Conservation (phyloP, 92 coral and sea anemone genomes). For the Umimayanthus kanabou region DNA sequence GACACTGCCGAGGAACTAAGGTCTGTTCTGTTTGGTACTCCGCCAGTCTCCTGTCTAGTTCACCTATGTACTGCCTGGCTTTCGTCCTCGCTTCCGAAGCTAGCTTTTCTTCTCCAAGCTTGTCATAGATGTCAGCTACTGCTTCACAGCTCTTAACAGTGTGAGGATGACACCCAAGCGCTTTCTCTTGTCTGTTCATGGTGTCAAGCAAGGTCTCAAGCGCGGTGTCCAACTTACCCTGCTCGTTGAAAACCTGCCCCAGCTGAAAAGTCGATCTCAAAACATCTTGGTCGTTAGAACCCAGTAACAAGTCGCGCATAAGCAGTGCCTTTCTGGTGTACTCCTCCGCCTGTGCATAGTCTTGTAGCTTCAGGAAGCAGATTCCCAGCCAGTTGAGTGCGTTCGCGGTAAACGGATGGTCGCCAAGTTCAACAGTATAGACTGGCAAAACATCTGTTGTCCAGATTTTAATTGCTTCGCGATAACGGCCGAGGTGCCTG, state of each 20-base stretch:
- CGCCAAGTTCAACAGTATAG: neutral
- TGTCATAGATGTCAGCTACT: neutral
- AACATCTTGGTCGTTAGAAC: slow-evolving; percentile 31
- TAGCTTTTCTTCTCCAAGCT: neutral
- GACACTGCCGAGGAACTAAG: neutral
- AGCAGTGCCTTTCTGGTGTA: neutral
- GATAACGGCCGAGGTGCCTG: slow-evolving; percentile 1
- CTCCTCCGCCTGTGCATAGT: slow-evolving; percentile 2
- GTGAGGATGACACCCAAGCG: slow-evolving; percentile 23
- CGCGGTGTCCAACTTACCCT: neutral
- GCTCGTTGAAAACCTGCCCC: slow-evolving; percentile 8
- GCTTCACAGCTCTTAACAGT: slow-evolving; percentile 17
- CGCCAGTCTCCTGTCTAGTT: neutral
- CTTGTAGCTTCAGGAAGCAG: slow-evolving; percentile 2
- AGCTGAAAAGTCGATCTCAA: slow-evolving; percentile 27
- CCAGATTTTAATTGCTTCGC: slow-evolving; percentile 1
- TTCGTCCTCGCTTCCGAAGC: neutral
- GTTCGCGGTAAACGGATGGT: slow-evolving; percentile 30
- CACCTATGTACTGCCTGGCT: neutral
- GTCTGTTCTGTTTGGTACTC: neutral
- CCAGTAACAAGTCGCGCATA: slow-evolving; percentile 11
- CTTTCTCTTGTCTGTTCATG: slow-evolving; percentile 14
- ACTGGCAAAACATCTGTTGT: neutral
- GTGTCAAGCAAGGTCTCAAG: neutral
- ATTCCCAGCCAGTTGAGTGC: slow-evolving; percentile 30